Conservation (phyloP, 1,140 invertebrate genomes). For the Halesus radiatus region DNA sequence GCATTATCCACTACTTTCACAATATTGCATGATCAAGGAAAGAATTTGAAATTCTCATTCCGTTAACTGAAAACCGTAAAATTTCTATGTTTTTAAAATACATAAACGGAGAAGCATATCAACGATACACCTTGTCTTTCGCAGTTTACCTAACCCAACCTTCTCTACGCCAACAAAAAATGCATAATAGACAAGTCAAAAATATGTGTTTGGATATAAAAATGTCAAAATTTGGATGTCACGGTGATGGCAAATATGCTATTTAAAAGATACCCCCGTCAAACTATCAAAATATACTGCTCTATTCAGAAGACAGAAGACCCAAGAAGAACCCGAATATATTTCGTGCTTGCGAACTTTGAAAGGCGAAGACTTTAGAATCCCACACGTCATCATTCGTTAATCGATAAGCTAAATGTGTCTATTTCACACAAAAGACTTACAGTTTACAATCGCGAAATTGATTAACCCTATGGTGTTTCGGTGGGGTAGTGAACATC, state of each 20-base stretch:
- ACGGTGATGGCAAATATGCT: background rate
- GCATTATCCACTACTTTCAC: too few relatives aligned
- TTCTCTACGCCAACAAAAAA: background rate
- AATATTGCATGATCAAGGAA: too few relatives aligned
- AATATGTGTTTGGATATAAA: background rate
- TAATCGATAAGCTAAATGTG: constrained; percentile 21
- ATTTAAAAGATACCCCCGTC: background rate
- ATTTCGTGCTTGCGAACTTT: background rate
- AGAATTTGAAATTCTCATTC: too few relatives aligned
- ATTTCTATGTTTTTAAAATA: too few relatives aligned
- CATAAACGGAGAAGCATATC: too few relatives aligned
- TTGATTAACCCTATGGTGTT: constrained; percentile 20
- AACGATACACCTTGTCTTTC: too few relatives aligned
- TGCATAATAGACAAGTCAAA: background rate
- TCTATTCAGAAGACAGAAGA: background rate
- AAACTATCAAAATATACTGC: background rate
- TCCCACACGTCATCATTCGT: constrained; percentile 27
- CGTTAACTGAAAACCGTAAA: too few relatives aligned
- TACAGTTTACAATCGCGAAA: constrained; percentile 30
- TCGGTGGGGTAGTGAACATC: background rate
- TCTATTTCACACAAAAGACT: constrained; percentile 31
- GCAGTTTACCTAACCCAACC: too few relatives aligned
- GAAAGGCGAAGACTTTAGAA: background rate
- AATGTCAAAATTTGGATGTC: background rate
- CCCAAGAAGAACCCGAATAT: background rate